These are phyloP conservation scores for Orcinus orca DNA, from an alignment of 2,113 vertebrate genomes.

Conservation along the genomic window DNA sequence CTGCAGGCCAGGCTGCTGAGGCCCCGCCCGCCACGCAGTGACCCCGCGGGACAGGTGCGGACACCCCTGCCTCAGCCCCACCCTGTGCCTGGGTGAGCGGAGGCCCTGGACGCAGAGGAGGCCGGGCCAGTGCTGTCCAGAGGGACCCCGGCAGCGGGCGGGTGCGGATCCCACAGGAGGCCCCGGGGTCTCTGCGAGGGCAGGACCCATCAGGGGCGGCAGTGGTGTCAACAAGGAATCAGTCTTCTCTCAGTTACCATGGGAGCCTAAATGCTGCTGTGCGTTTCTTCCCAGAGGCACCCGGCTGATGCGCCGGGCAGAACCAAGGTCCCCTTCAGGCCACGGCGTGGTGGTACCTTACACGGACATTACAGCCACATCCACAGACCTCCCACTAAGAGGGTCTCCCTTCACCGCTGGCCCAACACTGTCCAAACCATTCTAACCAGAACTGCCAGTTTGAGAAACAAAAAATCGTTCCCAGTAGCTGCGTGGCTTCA, in stretches of 20 bases:
- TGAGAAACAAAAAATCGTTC: background rate
- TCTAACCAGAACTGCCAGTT: no score
- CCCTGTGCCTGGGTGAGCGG: accelerated
- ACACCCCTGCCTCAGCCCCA: background rate
- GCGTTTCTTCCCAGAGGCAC: no score
- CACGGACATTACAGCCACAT: accelerated
- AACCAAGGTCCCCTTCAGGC: background rate
- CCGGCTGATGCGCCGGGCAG: background rate
- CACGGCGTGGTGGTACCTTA: accelerated
- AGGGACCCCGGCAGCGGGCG: background rate
- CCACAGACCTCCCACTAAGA: background rate
- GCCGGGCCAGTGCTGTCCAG: no score
- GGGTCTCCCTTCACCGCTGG: no score
- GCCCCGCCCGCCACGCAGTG: background rate
- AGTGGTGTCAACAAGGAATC: background rate
- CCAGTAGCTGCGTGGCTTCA: background rate
- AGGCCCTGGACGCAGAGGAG: background rate
- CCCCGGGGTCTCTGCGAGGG: accelerated
- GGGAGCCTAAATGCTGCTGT: background rate
- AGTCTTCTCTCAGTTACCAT: background rate
- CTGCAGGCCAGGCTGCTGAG: background rate
- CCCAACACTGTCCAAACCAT: background rate
- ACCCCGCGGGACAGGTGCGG: no score
- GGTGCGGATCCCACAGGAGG: background rate
- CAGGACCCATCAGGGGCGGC: background rate